These are phyloP conservation scores for Fundulus diaphanus DNA, from an alignment of 2,797 vertebrate genomes.

Conservation along the genomic window DNA sequence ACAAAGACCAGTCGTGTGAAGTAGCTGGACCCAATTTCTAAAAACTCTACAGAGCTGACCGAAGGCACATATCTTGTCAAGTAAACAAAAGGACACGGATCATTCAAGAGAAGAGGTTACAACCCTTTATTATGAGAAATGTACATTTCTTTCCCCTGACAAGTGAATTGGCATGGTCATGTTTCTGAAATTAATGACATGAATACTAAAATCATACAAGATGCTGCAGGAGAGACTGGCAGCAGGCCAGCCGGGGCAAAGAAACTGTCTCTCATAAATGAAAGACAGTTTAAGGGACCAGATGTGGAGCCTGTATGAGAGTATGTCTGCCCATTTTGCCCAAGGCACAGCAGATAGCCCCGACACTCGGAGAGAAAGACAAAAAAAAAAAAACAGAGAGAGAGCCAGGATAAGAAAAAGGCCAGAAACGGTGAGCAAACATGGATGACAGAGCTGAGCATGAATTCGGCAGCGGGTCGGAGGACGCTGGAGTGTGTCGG, in stretches of 20 bases:
- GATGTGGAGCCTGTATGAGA: conserved; percentile 40
- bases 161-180: conserved; percentile 1
- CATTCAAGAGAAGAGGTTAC: conserved; percentile 22
- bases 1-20: conserved; percentile 49
- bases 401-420: conserved; percentile 50
- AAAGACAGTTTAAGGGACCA: conserved; percentile 17
- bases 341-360: conserved; percentile 42
- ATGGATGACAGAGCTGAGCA: conserved; percentile 54
- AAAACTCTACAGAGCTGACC: conserved; percentile 35
- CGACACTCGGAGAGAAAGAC: conserved; percentile 25
- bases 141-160: conserved; percentile 14
- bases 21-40: conserved; percentile 34
- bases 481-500: conserved; percentile 56
- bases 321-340: conserved; percentile 50
- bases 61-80: conserved; percentile 36
- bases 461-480: conserved; percentile 26
- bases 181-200: conserved; percentile 29
- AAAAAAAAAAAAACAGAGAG: conserved; percentile 31
- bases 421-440: conserved; percentile 39
- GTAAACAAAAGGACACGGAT: conserved; percentile 27
- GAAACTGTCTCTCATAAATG: conserved; percentile 8
- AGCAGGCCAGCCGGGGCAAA: conserved; percentile 9
- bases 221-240: conserved; percentile 21
- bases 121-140: conserved; percentile 20
- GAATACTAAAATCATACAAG: conserved; percentile 19